Conservation (phyloP, 2,888 invertebrate genomes). For the Pristionchus arcanus region DNA sequence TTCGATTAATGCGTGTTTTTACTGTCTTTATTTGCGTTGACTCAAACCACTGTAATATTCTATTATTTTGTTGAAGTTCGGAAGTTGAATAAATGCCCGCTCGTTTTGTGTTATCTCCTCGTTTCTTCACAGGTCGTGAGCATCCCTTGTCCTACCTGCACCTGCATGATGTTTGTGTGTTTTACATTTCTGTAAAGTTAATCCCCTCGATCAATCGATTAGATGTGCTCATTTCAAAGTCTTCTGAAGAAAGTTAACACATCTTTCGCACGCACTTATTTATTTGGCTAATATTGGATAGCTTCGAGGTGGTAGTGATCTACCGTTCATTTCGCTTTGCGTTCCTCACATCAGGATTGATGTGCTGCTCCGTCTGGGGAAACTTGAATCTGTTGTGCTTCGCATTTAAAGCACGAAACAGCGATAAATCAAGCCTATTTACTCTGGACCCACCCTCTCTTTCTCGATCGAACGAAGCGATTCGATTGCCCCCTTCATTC, state of each 20-base stretch:
- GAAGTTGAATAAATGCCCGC: too few species aligned
- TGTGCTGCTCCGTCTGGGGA: neutral
- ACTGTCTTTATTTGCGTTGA: too few species aligned
- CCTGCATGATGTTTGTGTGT: neutral
- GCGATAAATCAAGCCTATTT: slow-evolving; percentile 45
- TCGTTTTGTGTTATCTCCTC: too few species aligned
- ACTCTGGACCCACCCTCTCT: neutral
- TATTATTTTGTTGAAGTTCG: too few species aligned
- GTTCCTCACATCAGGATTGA: neutral
- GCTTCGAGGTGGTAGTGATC: neutral
- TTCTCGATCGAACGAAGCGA: neutral
- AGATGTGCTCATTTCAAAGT: too few species aligned
- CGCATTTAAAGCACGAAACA: neutral
- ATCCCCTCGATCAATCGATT: too few species aligned
- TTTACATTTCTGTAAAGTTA: too few species aligned
- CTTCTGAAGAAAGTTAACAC: neutral
- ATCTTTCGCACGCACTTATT: neutral
- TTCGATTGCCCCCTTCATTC: neutral
- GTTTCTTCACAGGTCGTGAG: neutral
- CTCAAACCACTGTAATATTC: too few species aligned
- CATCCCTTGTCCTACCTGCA: neutral
- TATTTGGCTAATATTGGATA: neutral
- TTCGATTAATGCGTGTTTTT: too few species aligned
- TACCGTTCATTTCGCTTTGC: neutral
- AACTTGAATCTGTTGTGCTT: neutral